A percentile compares a stretch with the other conserved stretches of the same genome.
phyloP scores from a whole-genome alignment of 1,140 invertebrate genomes.

The Pseudomyrmex cubaensis region DNA sequence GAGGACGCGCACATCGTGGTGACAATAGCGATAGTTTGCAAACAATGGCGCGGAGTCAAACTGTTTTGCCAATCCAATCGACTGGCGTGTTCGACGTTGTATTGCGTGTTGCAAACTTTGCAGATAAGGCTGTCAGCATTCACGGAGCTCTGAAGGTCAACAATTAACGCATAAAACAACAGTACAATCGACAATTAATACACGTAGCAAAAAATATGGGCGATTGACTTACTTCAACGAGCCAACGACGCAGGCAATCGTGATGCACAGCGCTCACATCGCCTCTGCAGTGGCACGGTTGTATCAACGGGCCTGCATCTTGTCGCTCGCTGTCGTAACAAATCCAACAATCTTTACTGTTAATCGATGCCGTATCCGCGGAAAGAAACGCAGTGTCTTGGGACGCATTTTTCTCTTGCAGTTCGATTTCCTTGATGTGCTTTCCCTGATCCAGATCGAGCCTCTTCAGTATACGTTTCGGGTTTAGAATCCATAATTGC shows the following conservation, averaged over 20 bases:
- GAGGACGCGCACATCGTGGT: constrained; percentile 90
- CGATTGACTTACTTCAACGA: constrained; percentile 88
- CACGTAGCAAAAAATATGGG: constrained; percentile 5
- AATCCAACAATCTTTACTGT: constrained; percentile 94
- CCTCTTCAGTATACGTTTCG: constrained; percentile 92
- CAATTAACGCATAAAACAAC: background rate
- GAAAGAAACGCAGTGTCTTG: constrained; percentile 72
- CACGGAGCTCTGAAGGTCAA: constrained; percentile 86
- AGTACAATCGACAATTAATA: constrained; percentile 4
- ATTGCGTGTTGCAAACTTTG: constrained; percentile 92
- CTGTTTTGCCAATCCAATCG: constrained; percentile 92
- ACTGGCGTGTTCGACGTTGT: constrained; percentile 90
- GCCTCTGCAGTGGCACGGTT: constrained; percentile 95
- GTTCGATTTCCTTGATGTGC: constrained; percentile 85
- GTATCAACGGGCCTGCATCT: constrained; percentile 92
- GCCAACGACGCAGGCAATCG: constrained; percentile 95
- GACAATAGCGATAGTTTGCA: constrained; percentile 89
- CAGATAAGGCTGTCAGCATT: constrained; percentile 89
- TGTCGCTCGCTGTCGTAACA: constrained; percentile 94
- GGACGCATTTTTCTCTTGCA: constrained; percentile 83
- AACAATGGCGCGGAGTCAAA: constrained; percentile 93
- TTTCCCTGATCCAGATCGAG: constrained; percentile 84
- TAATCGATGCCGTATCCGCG: constrained; percentile 78
- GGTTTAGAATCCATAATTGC: constrained; percentile 97
- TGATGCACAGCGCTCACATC: constrained; percentile 96